phyloP scores from a whole-genome alignment of 2,888 invertebrate species.

The Augiades crinisus region DNA sequence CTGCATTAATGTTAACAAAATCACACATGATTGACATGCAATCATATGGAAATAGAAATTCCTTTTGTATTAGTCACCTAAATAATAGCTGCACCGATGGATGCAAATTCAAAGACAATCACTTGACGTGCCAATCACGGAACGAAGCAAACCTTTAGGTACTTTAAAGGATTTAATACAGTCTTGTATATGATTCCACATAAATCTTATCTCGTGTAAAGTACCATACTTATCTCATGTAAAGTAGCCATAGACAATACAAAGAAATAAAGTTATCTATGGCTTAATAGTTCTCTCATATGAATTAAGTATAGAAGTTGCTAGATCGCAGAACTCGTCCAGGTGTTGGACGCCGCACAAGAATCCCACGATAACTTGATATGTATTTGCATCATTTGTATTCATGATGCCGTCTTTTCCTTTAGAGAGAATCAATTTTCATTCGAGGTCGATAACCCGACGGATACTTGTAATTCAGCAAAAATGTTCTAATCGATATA shows the following conservation, averaged over 20 bases:
- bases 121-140: constrained; percentile 39
- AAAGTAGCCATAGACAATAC: background rate
- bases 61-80: constrained; percentile 37
- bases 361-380: constrained; percentile 24
- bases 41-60: constrained; percentile 30
- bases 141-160: constrained; percentile 11
- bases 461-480: constrained; percentile 9
- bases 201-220: no score
- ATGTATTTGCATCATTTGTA: constrained; percentile 25
- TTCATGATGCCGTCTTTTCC: constrained; percentile 23
- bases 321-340: constrained; percentile 9
- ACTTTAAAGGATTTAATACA: no score
- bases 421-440: constrained; percentile 22
- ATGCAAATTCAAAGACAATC: constrained; percentile 40
- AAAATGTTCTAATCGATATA: background rate
- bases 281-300: background rate
- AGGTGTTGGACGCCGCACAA: constrained; percentile 9
- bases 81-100: constrained; percentile 32
- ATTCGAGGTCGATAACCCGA: constrained; percentile 17
- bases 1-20: constrained; percentile 23
- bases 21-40: constrained; percentile 28
- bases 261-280: background rate
- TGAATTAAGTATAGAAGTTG: constrained; percentile 1
- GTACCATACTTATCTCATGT: background rate
- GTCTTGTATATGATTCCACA: no score